Evolutionary conservation across 2,113 vertebrate species (phyloP).

Genomic region (Solea senegalensis): DNA sequence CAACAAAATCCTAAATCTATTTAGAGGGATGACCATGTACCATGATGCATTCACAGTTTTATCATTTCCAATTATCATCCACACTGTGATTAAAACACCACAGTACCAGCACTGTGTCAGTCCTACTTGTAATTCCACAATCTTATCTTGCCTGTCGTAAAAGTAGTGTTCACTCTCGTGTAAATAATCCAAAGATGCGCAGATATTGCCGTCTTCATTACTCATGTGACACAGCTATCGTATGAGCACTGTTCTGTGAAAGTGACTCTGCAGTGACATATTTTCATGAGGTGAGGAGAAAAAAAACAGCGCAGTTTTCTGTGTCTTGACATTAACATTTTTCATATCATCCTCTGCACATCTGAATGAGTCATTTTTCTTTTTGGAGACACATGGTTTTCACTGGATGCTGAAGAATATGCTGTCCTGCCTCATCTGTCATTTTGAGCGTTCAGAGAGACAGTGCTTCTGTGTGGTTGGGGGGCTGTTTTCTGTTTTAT

Average conservation of each 20-base stretch:
- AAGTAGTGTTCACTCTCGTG: not conserved
- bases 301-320: slow-evolving; percentile 1
- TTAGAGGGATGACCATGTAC: slow-evolving; percentile 1
- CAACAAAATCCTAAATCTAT: not conserved
- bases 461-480: not conserved
- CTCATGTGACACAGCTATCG: not conserved
- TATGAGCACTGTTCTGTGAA: not conserved
- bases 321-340: not conserved
- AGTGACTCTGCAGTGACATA: not conserved
- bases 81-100: not conserved
- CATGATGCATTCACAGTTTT: not conserved
- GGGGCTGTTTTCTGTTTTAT: slow-evolving; percentile 20
- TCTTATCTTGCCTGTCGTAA: not conserved
- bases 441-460: not conserved
- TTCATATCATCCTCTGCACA: not conserved
- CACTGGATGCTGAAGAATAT: not conserved
- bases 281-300: not conserved
- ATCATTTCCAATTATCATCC: slow-evolving; percentile 9
- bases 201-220: not conserved
- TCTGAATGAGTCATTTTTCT: not conserved
- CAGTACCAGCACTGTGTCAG: not conserved
- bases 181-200: not conserved
- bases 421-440: slow-evolving; percentile 1
- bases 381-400: slow-evolving; percentile 4
- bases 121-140: not conserved